Evolutionary conservation across 2,113 vertebrate genomes (phyloP), one percentile per base, ranked within the genome.

Genomic region (Propithecus coquereli): DNA sequence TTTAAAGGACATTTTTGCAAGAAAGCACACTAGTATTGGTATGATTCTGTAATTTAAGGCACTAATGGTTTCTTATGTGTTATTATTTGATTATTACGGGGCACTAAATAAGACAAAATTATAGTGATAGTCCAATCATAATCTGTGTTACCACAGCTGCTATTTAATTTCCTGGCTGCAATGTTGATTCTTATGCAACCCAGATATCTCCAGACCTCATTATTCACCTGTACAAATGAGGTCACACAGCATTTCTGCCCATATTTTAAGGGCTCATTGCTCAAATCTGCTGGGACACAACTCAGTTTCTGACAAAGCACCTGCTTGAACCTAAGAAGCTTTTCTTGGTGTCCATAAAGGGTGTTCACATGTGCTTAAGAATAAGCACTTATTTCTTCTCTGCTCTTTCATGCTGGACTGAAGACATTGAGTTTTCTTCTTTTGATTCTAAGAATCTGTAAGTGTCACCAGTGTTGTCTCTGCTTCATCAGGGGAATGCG

Each of bases 61-160:
- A 37, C 34, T 86, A 57, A 43, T 84, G 22, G 5, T 76, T 95
- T 57, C n/a, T 91, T 83, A 76, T 70, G 3, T 84, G 45, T 82
- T 95, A 91, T 89, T 91, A 65, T 87, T 95, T 52, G 66, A 50
- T 97, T 86, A 96, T 65, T 91, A 84, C 52, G 25, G 50, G 37
- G 5, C 18, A 79, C 59, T 81, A 96, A 97, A 95, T 82, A 59
- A 81, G 40, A 37, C 32, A 90, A 96, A 97, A 95, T 96, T 97
- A 91, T 54, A 23, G 47, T 37, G 80, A 94, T 11, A 87, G 16
- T 83, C 93, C 76, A 1, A 0, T 90, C 91, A 43, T 74, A 70
- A 68, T 59, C 80, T 68, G 13, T 0, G 14, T 68, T 81, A 73
- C 76, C 54, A 76, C 47, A 86, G 1, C 47, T 97, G 87, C 37